Evolutionary conservation across 2,888 invertebrate genomes (phyloP), one percentile per base, ranked within the genome.

Genomic region (Dermolepida albohirtum): DNA sequence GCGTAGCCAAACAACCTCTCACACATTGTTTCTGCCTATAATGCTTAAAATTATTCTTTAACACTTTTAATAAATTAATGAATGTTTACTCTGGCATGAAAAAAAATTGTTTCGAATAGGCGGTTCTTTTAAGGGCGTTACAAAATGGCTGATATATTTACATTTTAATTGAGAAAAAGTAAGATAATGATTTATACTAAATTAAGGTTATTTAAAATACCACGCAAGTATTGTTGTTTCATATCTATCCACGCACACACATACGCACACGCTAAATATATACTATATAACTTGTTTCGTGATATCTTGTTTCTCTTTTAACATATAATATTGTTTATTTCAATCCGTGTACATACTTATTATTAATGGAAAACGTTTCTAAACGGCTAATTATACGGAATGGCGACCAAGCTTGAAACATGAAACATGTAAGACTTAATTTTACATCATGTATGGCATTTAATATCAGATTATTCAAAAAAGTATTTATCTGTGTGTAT

Each of bases 91-190:
- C 72, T 75, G 74, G 75, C 76, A 74, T 75, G 76, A 75, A 77
- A 71, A 71, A 70, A 72, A 67, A 34, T 34, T 44, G 41, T 39
- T 8, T 49, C 29, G 69, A 29, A 68, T 44, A 76, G 78, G 79
- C 76, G 77, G 74, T 75, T 71, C 76, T 72, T 66, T 71, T 72
- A 75, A 77, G 77, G 79, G 79, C 79, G 79, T 76, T 74, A 76
- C 78, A 78, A 80, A 78, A 80, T 79, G 79, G 79, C 77, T 76
- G 70, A 40, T 44, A 22, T 76, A 80, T 80, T 79, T 79, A 77
- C 79, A 80, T 80, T 77, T 80, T 78, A 80, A 80, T 78, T 79
- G 77, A 76, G 76, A 78, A 78, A 77, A 78, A 74, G 64, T 59
- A 57, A 50, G 51, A 51, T 65, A 65, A 68, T 65, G 68, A 68